These are phyloP conservation scores for Drosophila prostipennis DNA, from an alignment of 2,888 invertebrate genomes.

Conservation along the genomic window DNA sequence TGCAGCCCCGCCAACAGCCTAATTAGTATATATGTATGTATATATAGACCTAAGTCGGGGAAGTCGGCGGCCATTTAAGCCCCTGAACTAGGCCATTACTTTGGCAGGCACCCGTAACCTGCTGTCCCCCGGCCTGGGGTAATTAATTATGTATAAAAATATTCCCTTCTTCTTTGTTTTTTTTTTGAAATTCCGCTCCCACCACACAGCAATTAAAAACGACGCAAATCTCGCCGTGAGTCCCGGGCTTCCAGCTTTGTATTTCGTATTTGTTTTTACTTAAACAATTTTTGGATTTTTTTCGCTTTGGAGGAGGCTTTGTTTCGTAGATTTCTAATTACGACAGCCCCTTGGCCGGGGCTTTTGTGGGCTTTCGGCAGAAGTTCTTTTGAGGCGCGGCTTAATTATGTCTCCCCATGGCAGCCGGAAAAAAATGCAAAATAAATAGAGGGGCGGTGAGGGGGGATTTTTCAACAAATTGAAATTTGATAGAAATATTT, in stretches of 20 bases:
- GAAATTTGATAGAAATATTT: conserved; percentile 77
- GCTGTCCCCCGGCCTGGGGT: conserved; percentile 27
- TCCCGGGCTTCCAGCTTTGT: conserved; percentile 13
- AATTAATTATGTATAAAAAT: conserved; percentile 73
- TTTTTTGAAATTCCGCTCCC: background rate
- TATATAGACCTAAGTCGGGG: conserved; percentile 12
- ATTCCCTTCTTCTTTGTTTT: background rate
- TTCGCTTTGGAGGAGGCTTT: conserved; percentile 3
- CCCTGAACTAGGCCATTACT: conserved; percentile 26
- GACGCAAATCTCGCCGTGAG: conserved; percentile 44
- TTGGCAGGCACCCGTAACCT: conserved; percentile 27
- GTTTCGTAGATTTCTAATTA: conserved; percentile 68
- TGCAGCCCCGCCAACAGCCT: background rate
- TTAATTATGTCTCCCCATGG: conserved; percentile 63
- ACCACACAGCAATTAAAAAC: conserved; percentile 48
- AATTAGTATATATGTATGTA: conserved; percentile 12
- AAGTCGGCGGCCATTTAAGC: conserved; percentile 9
- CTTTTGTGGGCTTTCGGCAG: conserved; percentile 70
- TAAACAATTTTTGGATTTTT: conserved; percentile 34
- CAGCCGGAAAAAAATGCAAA: conserved; percentile 14
- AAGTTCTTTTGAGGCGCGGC: conserved; percentile 59
- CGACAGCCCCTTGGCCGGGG: conserved; percentile 50
- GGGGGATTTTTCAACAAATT: conserved; percentile 62
- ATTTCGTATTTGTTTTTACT: conserved; percentile 28
- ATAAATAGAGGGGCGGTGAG: background rate